A percentile compares a stretch with the other conserved stretches of the same genome.
Evolutionary conservation across 2,113 vertebrate species (phyloP).

Genomic region (Cygnus atratus): DNA sequence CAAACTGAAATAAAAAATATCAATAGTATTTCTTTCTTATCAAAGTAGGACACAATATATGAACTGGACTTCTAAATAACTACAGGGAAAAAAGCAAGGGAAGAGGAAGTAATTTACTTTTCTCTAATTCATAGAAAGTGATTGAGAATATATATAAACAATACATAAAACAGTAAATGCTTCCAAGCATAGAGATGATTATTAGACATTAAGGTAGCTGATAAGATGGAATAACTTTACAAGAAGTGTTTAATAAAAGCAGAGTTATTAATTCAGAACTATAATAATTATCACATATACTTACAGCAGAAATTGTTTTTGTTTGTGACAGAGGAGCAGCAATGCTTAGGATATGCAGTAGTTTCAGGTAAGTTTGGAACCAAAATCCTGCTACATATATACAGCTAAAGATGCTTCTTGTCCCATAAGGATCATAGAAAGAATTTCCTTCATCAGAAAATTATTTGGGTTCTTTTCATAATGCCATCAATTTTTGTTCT

Average conservation of each 20-base stretch:
- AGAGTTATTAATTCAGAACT: not conserved
- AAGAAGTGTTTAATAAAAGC: not conserved
- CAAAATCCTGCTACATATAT: not conserved
- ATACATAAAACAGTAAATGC: not conserved
- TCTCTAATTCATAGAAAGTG: conserved; percentile 28
- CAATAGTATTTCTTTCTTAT: conserved; percentile 78
- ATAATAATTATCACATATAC: not conserved
- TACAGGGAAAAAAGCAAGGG: conserved; percentile 13
- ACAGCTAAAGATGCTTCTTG: not conserved
- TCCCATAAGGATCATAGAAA: not conserved
- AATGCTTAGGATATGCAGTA: not conserved
- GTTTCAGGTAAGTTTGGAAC: not conserved
- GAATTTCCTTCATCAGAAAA: not conserved
- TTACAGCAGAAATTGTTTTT: not conserved
- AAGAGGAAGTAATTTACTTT: conserved; percentile 38
- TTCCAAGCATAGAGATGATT: not conserved
- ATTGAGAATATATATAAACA: not conserved
- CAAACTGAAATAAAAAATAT: conserved; percentile 76
- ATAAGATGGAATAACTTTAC: not conserved
- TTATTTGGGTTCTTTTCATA: not conserved
- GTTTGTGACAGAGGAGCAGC: not conserved
- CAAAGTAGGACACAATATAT: conserved; percentile 72
- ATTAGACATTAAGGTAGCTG: not conserved
- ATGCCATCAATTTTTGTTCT: not conserved
- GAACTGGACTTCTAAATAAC: conserved; percentile 69